These are phyloP conservation scores for Aselliscus stoliczkanus DNA, from an alignment of 2,797 vertebrate genomes.

Conservation along the genomic window DNA sequence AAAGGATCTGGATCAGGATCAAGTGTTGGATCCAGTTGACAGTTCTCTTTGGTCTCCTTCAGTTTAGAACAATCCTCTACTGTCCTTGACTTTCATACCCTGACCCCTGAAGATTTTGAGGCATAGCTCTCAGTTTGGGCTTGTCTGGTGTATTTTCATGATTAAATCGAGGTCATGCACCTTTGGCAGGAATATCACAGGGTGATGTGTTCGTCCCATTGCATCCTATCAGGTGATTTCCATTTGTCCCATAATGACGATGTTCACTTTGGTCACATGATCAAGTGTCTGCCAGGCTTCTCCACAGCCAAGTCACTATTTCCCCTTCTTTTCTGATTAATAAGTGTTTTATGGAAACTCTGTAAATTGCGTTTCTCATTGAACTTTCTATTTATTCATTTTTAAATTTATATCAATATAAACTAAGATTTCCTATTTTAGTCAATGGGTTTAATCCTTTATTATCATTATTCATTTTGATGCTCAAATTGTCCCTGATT, in stretches of 20 bases:
- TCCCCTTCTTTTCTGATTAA: background rate
- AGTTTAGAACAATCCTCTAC: background rate
- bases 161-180: background rate
- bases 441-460: background rate
- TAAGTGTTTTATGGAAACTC: background rate
- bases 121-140: background rate
- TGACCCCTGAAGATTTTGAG: background rate
- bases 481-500: background rate
- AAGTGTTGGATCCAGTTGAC: rapidly evolving
- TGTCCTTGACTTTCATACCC: background rate
- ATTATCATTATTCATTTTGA: background rate
- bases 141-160: background rate
- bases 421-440: background rate
- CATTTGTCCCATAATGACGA: rapidly evolving
- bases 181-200: background rate
- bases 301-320: background rate
- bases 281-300: background rate
- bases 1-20: background rate
- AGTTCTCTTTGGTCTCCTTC: background rate
- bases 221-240: background rate
- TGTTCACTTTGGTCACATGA: background rate
- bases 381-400: background rate
- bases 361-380: background rate
- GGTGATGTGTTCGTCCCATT: too few species aligned
- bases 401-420: background rate